phyloP scores from a whole-genome alignment of 2,888 invertebrate genomes.

The Dinocampus coccinellae region DNA sequence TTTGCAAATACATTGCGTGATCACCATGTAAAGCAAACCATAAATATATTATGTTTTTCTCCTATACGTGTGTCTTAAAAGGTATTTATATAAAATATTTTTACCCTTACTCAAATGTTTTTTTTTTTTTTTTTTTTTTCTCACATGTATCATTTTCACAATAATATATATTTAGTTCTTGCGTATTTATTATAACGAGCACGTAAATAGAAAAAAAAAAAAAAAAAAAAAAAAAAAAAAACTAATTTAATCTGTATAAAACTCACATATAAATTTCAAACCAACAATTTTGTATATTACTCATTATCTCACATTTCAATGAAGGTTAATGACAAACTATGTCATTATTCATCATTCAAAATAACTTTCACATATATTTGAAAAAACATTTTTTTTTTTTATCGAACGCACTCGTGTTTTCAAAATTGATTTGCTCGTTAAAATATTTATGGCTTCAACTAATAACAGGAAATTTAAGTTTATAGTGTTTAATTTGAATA shows the following conservation, averaged over 20 bases:
- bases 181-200: background rate
- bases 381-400: background rate
- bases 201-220: background rate
- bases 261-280: background rate
- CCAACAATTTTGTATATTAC: background rate
- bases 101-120: background rate
- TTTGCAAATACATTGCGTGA: background rate
- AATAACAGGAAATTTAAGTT: too few species aligned
- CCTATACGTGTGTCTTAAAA: background rate
- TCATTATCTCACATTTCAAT: background rate
- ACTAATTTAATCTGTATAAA: background rate
- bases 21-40: constrained; percentile 11
- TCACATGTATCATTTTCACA: constrained; percentile 7
- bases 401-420: too few species aligned
- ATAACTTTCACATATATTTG: background rate
- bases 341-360: background rate
- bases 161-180: background rate
- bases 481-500: too few species aligned
- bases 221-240: too few species aligned
- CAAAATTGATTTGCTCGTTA: too few species aligned
- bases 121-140: background rate
- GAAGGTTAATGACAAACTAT: background rate
- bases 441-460: background rate
- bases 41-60: constrained; percentile 7
- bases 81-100: background rate